Evolutionary conservation across 2,113 vertebrate genomes (phyloP).

Genomic region (Ranitomeya variabilis): DNA sequence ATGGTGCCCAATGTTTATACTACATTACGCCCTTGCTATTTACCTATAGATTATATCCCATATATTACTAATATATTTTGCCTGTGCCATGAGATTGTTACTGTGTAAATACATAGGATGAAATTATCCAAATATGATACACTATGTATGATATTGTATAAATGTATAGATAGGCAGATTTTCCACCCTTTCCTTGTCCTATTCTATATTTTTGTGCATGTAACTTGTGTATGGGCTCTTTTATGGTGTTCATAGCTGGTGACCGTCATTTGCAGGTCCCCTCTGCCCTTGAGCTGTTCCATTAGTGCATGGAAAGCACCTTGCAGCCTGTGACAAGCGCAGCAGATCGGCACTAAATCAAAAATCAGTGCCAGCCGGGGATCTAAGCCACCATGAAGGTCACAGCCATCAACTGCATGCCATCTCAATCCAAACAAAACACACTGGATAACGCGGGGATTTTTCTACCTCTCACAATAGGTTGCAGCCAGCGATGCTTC

Average conservation of each 20-base stretch:
- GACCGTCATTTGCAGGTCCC: conserved; percentile 83
- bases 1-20: too few relatives aligned
- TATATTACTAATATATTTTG: background rate
- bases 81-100: background rate
- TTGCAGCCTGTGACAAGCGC: conserved; percentile 99
- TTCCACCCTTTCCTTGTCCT: background rate
- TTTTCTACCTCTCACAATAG: conserved; percentile 77
- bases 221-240: conserved; percentile 73
- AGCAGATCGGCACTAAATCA: conserved; percentile 99
- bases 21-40: background rate
- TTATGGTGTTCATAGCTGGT: conserved; percentile 76
- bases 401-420: conserved; percentile 96
- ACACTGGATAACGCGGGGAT: conserved; percentile 81
- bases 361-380: conserved; percentile 99
- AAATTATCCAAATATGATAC: background rate
- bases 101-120: background rate
- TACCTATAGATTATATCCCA: background rate
- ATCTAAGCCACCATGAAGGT: conserved; percentile 99
- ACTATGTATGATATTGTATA: too few relatives aligned
- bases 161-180: background rate
- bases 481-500: conserved; percentile 79
- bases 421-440: conserved; percentile 98
- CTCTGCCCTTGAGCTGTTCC: conserved; percentile 99
- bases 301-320: conserved; percentile 99
- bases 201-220: conserved; percentile 58